Percentiles rank a stretch among this genome's conserved stretches.
phyloP scores from a whole-genome alignment of 2,888 invertebrate species.

The Apotomis betuletana region DNA sequence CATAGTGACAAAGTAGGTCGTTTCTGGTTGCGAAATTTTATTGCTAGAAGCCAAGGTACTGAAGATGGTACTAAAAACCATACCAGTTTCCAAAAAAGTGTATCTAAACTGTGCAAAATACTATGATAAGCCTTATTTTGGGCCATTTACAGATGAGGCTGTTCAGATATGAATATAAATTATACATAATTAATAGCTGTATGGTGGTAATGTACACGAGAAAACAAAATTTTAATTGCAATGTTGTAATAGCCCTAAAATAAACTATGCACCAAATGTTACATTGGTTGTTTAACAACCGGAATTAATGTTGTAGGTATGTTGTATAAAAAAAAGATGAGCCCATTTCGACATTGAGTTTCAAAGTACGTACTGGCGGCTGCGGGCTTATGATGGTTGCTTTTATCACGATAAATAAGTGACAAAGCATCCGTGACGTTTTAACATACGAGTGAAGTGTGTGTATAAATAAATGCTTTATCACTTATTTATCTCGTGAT shows the following conservation, averaged over 20 bases:
- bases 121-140: conserved; percentile 5
- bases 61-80: background rate
- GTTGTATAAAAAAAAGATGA: background rate
- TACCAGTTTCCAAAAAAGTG: background rate
- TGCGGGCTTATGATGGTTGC: no score
- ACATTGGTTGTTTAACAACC: background rate
- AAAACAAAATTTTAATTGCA: background rate
- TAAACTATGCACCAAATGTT: conserved; percentile 1
- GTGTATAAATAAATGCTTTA: no score
- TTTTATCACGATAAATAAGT: no score
- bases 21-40: background rate
- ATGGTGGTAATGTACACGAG: background rate
- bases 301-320: background rate
- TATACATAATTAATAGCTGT: background rate
- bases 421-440: no score
- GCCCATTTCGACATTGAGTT: no score
- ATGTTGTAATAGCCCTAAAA: background rate
- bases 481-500: no score
- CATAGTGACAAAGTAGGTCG: no score
- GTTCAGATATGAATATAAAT: conserved; percentile 4
- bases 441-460: no score
- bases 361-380: no score
- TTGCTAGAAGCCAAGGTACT: conserved; percentile 1
- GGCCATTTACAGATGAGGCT: background rate
- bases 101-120: conserved; percentile 8